Evolutionary conservation across 2,113 vertebrate genomes (phyloP), one percentile per base, ranked within the genome.

Genomic region (Tauraco erythrolophus): DNA sequence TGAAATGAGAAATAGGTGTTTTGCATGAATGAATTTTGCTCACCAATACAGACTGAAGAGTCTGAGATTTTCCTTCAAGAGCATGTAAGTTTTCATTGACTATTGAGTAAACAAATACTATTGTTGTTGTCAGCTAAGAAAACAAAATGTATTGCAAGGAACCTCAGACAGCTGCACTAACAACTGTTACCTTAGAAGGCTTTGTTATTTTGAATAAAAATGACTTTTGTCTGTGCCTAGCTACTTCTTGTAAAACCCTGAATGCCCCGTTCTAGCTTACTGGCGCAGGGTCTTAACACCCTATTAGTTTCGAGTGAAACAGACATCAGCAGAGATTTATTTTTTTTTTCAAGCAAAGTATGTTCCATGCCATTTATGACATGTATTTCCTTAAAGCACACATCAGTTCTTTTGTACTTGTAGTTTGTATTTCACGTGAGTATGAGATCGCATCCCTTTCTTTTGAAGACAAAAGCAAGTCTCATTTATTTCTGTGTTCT

Each of bases 91-190:
- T 89, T 93, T 75, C 54, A 19, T 33, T 90, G 57, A n/a, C 56
- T 66, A 1, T 46, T 31, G 8, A 80, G n/a, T 41, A 76, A 48
- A 88, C 53, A 88, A 60, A 35, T 94, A 71, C 19, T 93, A 64
- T 37, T 92, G 23, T 92, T 97, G 43, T 96, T 98, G 89, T 97
- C 92, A 94, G 93, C 77, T 85, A n/a, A 97, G 97, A 97, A 61
- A 80, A 72, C 78, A 92, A 95, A 95, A 83, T 72, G 35, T 80
- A 57, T 90, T 96, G 80, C 89, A 90, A 71, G 84, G 76, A 94
- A 86, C 92, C 65, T 94, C 84, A 88, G 90, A 88, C 91, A 97
- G 5, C 31, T 81, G 88, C 45, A 86, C 11, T 84, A 97, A 76
- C 95, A 97, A 96, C 65, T 91, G 57, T 97, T 95, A 74, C 72